Evolutionary conservation across 2,888 invertebrate species (phyloP).

Genomic region (Dynastes hyllus): DNA sequence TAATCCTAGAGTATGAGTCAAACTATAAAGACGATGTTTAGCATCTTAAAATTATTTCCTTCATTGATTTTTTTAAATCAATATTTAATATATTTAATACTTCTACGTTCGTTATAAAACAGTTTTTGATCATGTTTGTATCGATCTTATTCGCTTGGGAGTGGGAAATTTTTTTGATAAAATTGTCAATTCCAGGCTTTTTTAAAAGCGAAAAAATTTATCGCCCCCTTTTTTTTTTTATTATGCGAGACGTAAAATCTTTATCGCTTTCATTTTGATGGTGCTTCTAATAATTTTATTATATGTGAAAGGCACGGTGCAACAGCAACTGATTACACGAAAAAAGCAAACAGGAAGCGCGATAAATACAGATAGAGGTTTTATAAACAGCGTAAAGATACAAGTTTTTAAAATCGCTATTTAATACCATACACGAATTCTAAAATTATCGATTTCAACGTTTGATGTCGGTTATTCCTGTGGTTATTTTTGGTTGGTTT

Average conservation of each 20-base stretch:
- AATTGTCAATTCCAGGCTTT: not conserved
- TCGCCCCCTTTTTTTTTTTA: not conserved
- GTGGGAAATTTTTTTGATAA: not conserved
- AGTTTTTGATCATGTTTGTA: no score
- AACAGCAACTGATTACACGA: slow-evolving; percentile 24
- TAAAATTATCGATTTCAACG: slow-evolving; percentile 22
- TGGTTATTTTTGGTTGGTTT: slow-evolving; percentile 36
- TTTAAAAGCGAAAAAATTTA: not conserved
- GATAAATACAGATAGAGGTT: slow-evolving; percentile 45
- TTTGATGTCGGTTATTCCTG: not conserved
- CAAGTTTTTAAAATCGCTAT: not conserved
- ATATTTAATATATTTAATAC: no score
- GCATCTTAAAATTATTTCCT: no score
- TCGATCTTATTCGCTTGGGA: no score
- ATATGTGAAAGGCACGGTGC: slow-evolving; percentile 15
- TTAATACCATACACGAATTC: not conserved
- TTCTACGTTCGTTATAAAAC: no score
- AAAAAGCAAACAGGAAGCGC: slow-evolving; percentile 44
- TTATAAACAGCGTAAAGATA: slow-evolving; percentile 36
- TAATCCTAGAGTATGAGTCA: no score
- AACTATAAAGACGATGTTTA: no score
- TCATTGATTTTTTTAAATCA: no score
- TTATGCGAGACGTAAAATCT: slow-evolving; percentile 1
- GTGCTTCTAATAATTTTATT: slow-evolving; percentile 3
- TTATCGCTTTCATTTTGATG: slow-evolving; percentile 22